These are phyloP conservation scores for Sphaeridia pumilis DNA, from an alignment of 2,888 invertebrate genomes.

Conservation along the genomic window DNA sequence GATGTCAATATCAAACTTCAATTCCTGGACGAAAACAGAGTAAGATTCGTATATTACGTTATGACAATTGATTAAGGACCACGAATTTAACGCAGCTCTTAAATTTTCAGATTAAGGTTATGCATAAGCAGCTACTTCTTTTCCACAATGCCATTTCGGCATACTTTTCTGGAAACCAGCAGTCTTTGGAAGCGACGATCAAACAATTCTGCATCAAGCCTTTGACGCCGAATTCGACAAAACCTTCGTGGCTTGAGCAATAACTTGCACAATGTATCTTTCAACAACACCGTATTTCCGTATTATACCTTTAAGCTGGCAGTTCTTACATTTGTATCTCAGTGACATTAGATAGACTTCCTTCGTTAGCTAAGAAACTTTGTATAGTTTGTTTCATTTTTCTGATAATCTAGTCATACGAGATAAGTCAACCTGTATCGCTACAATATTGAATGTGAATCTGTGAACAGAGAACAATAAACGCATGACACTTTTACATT, in stretches of 20 bases:
- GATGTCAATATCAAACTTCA: conserved; percentile 93
- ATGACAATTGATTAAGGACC: not conserved
- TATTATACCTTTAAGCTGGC: no score
- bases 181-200: conserved; percentile 80
- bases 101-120: conserved; percentile 73
- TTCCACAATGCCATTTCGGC: conserved; percentile 95
- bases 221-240: conserved; percentile 61
- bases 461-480: no score
- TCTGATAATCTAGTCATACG: no score
- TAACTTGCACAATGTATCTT: no score
- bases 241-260: conserved; percentile 68
- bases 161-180: conserved; percentile 93
- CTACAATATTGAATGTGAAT: no score
- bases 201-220: conserved; percentile 91
- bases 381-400: no score
- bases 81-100: not conserved
- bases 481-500: no score
- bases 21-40: conserved; percentile 90
- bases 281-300: no score
- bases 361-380: no score
- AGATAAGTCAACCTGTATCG: no score
- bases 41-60: conserved; percentile 4
- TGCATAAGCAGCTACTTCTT: conserved; percentile 92
- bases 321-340: no score
- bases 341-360: no score